Percentiles rank a stretch among this genome's conserved stretches.
Evolutionary conservation across 2,888 invertebrate species (phyloP).

Genomic region (Cantharis flavilabris): DNA sequence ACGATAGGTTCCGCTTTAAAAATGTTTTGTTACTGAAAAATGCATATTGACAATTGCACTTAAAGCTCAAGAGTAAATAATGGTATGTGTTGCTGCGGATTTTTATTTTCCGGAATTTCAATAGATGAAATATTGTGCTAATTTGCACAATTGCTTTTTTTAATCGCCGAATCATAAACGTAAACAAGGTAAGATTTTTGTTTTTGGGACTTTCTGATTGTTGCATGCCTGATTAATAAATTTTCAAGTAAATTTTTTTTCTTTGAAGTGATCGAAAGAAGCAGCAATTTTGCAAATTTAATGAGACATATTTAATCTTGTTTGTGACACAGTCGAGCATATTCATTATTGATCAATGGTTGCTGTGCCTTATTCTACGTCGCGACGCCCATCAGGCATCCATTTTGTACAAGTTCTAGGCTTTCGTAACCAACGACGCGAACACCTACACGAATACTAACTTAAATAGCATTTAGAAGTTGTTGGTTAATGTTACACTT

Average conservation of each 20-base stretch:
- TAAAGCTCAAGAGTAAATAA: conserved; percentile 30
- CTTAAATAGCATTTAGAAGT: conserved; percentile 33
- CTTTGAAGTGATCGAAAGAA: not conserved
- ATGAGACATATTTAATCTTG: conserved; percentile 28
- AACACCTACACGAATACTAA: conserved; percentile 35
- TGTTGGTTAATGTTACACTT: conserved; percentile 17
- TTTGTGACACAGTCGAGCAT: conserved; percentile 50
- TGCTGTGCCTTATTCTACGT: conserved; percentile 52
- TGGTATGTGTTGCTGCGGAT: not conserved
- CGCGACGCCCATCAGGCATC: conserved; percentile 53
- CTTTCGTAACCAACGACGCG: conserved; percentile 40
- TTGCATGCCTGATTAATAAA: not conserved
- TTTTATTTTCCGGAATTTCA: not conserved
- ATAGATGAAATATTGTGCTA: not conserved
- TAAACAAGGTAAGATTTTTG: not conserved
- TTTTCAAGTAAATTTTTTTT: not conserved
- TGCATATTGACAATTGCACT: conserved; percentile 31
- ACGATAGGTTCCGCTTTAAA: conserved; percentile 23
- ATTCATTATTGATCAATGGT: conserved; percentile 56
- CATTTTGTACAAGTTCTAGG: conserved; percentile 49
- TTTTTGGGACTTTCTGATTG: not conserved
- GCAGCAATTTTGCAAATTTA: not conserved
- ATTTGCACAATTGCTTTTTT: not conserved
- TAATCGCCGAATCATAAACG: not conserved
- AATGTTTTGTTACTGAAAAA: conserved; percentile 25